These are phyloP conservation scores for Hipparchia sbordonii DNA, from an alignment of 2,888 invertebrate species.

Conservation along the genomic window DNA sequence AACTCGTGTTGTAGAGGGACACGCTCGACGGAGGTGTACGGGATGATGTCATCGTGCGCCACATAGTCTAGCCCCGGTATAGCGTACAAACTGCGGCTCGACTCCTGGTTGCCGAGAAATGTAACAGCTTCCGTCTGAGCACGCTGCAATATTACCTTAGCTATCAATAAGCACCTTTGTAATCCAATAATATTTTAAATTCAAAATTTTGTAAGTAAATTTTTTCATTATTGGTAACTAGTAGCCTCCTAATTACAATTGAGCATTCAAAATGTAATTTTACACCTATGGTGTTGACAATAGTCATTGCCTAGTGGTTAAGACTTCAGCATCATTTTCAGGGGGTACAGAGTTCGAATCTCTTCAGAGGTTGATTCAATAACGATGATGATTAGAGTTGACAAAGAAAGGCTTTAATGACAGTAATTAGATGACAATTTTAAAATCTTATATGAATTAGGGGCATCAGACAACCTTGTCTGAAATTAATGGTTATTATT, in stretches of 20 bases:
- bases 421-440: too few relatives aligned
- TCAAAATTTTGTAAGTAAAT: background rate
- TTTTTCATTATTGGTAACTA: background rate
- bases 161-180: too few relatives aligned
- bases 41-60: constrained; percentile 98
- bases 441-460: too few relatives aligned
- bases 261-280: background rate
- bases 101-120: constrained; percentile 97
- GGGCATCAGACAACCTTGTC: too few relatives aligned
- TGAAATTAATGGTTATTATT: too few relatives aligned
- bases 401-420: too few relatives aligned
- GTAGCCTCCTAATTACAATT: background rate
- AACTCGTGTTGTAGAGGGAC: constrained; percentile 97
- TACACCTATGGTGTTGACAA: background rate
- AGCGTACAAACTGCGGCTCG: constrained; percentile 96
- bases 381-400: too few relatives aligned
- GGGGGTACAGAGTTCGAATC: too few relatives aligned
- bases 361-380: too few relatives aligned
- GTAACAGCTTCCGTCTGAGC: constrained; percentile 99
- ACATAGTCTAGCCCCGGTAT: constrained; percentile 99
- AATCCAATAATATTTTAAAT: background rate
- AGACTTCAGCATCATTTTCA: too few relatives aligned
- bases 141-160: constrained; percentile 82
- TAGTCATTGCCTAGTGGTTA: too few relatives aligned
- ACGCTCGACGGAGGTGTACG: constrained; percentile 94